A percentile compares a stretch with the other conserved stretches of the same genome.
phyloP scores from a whole-genome alignment of 2,113 vertebrate species.

The Colossoma macropomum region DNA sequence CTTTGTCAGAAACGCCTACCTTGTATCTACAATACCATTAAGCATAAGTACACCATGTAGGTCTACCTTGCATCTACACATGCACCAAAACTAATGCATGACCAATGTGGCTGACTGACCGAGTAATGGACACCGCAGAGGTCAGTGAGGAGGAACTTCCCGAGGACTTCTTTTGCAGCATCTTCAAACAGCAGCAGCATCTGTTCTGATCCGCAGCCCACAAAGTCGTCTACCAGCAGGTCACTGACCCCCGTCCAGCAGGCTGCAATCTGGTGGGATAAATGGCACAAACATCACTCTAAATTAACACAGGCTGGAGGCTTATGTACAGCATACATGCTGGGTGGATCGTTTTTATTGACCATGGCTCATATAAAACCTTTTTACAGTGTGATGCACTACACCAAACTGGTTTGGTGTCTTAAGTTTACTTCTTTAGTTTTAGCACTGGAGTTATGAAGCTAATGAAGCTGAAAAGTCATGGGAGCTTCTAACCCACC shows the following conservation, averaged over 20 bases:
- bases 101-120: conserved; percentile 74
- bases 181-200: conserved; percentile 84
- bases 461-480: no score
- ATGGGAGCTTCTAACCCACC: no score
- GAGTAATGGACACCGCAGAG: conserved; percentile 80
- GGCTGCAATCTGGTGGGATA: conserved; percentile 77
- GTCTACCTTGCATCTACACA: neutral
- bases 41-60: neutral
- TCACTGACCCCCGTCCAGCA: conserved; percentile 82
- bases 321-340: neutral
- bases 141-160: conserved; percentile 85
- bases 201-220: conserved; percentile 88
- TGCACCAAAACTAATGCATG: no score
- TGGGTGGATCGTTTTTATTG: neutral
- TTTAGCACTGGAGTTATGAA: no score
- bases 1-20: no score
- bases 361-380: neutral
- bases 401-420: no score
- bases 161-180: conserved; percentile 57
- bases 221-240: conserved; percentile 87
- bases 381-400: no score
- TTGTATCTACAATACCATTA: neutral
- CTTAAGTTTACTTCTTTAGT: no score
- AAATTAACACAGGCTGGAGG: neutral
- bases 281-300: neutral